Base-by-base conservation (phyloP, 2,797 vertebrate genomes). In the Gallinago stenura region DNA sequence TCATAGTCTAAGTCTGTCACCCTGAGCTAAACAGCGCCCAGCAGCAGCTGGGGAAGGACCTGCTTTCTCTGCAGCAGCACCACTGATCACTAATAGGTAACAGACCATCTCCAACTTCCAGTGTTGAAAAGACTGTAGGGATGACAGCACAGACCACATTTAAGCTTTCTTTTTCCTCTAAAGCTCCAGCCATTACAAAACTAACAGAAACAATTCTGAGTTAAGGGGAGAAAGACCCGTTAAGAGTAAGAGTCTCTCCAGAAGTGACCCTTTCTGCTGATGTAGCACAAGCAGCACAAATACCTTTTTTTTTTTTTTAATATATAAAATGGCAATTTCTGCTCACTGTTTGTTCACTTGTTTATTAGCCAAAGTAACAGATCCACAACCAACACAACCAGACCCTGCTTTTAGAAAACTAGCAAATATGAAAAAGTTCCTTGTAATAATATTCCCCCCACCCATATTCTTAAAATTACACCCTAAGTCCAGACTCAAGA, bases 311-410 rank as follows among this genome's bases (percentile, higher is more conserved):
- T 22, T 53, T 53, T 18, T 26, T 26, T 48, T 48, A 22, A 50
- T 18, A 48, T 30, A 90, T 51, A 89, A 95, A 89, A 66, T 3
- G 16, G 56, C 48, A 19, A 39, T 45, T 89, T 90, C 68, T 83
- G 30, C 48, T 80, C 48, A 28, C 75, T 57, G 25, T 41, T 77
- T 22, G 16, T 76, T 84, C 41, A 70, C 61, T 84, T 77, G 24
- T 94, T 96, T 93, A 94, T 95, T 80, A 83, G 57, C 71, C 56
- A 83, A 89, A 89, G 54, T 48, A 66, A 86, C 43, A 95, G n/a
- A 66, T 31, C 76, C 83, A 79, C 66, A 79, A 26, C 71, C 62
- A 72, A 54, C 82, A 54, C 60, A 82, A 28, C 62, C 87, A 82
- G 50, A 37, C 68, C n/a, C 57, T 61, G 39, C 35, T 30, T 96